A percentile compares a stretch with the other conserved stretches of the same genome.
phyloP scores from a whole-genome alignment of 2,797 vertebrate species.

The Eulemur albifrons region DNA sequence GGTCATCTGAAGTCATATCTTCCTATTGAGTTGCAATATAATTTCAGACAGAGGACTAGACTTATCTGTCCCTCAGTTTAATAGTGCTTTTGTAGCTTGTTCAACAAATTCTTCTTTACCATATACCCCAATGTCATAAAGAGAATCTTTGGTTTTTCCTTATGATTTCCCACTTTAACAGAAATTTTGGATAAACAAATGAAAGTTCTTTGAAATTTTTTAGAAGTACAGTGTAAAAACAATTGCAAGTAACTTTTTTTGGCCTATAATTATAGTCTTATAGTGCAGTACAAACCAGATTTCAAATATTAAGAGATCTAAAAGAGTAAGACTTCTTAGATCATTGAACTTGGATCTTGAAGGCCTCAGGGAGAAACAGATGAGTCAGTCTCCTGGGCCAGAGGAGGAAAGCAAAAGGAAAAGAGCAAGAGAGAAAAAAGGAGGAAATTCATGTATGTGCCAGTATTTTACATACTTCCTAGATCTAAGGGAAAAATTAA shows the following conservation, averaged over 20 bases:
- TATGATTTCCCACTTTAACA: neutral
- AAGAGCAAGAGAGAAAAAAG: neutral
- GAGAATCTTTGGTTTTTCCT: neutral
- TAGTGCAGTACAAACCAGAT: neutral
- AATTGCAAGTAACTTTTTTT: neutral
- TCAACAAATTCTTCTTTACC: neutral
- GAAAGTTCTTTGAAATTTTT: neutral
- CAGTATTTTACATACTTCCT: neutral
- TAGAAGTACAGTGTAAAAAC: neutral
- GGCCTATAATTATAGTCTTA: neutral
- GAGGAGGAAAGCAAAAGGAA: neutral
- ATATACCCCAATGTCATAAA: neutral
- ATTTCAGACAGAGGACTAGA: neutral
- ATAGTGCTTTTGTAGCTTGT: neutral
- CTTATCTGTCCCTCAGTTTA: neutral
- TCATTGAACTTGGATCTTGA: neutral
- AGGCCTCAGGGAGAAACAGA: neutral
- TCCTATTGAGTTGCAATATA: neutral
- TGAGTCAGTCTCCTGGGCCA: neutral
- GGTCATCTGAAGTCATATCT: neutral
- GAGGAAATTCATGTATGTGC: neutral
- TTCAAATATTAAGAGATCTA: slow-evolving; percentile 1
- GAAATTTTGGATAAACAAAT: slow-evolving; percentile 17
- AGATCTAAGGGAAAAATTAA: neutral
- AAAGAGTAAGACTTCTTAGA: neutral